phyloP scores from a whole-genome alignment of 2,888 invertebrate species.

The Panorpa germanica region DNA sequence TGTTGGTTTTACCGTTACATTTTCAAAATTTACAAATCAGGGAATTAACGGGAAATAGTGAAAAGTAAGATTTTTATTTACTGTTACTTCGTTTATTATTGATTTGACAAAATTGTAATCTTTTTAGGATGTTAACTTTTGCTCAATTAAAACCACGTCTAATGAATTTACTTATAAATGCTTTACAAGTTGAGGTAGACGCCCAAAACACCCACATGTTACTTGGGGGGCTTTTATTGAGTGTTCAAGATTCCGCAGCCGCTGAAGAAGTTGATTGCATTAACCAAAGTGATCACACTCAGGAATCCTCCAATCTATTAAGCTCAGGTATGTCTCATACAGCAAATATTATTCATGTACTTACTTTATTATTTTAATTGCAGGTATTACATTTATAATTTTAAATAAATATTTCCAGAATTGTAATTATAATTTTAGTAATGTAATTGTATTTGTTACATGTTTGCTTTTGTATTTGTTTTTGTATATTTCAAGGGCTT shows the following conservation, averaged over 20 bases:
- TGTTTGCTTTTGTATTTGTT: no score
- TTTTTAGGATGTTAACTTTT: constrained; percentile 30
- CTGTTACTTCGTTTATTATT: constrained; percentile 1
- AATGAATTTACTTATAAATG: constrained; percentile 65
- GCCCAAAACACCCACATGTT: constrained; percentile 76
- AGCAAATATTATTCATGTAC: no score
- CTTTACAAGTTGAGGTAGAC: constrained; percentile 69
- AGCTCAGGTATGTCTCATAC: constrained; percentile 48
- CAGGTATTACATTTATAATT: no score
- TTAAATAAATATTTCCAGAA: no score
- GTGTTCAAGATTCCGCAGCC: constrained; percentile 61
- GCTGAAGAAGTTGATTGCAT: constrained; percentile 51
- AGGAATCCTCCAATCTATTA: constrained; percentile 37
- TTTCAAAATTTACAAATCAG: constrained; percentile 61
- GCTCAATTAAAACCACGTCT: constrained; percentile 52
- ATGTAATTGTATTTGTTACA: no score
- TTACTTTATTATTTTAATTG: no score
- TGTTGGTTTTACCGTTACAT: constrained; percentile 84
- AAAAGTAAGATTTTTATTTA: constrained; percentile 18
- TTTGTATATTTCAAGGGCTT: no score
- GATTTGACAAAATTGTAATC: not conserved
- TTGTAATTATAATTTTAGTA: no score
- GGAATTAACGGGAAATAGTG: constrained; percentile 41
- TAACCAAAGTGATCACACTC: constrained; percentile 30
- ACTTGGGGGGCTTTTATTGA: constrained; percentile 55